Evolutionary conservation across 2,888 invertebrate species (phyloP).

Genomic region (Physocephala rufipes): DNA sequence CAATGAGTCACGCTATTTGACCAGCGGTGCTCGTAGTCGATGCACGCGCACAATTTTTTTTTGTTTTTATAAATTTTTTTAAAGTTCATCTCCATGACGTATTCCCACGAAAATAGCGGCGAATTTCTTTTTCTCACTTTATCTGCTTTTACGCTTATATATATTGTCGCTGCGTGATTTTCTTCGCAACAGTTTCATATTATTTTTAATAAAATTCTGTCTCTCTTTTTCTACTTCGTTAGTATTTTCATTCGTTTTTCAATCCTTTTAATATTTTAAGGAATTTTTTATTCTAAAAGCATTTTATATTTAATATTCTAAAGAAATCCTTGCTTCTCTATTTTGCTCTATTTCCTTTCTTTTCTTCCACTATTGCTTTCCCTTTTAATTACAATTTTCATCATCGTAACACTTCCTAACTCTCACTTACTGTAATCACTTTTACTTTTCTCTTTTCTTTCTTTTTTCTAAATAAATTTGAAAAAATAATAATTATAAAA

Average conservation of each 20-base stretch:
- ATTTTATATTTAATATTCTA: too few relatives aligned
- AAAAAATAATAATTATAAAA: not conserved
- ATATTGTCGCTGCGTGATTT: too few relatives aligned
- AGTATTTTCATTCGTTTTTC: too few relatives aligned
- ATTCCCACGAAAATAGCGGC: too few relatives aligned
- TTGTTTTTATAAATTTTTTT: not conserved
- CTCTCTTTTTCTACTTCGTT: constrained; percentile 15
- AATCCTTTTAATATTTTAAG: too few relatives aligned
- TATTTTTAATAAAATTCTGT: not conserved
- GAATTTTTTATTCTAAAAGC: too few relatives aligned
- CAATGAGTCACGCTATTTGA: too few relatives aligned
- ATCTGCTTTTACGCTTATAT: too few relatives aligned
- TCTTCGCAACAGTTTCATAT: not conserved
- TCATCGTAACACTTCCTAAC: constrained; percentile 19
- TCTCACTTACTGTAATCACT: constrained; percentile 17
- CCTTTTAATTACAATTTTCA: constrained; percentile 22
- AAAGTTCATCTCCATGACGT: not conserved
- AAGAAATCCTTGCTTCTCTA: constrained; percentile 6
- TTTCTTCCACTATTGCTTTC: constrained; percentile 10
- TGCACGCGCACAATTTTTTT: not conserved
- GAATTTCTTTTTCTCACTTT: too few relatives aligned
- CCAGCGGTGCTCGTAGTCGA: not conserved
- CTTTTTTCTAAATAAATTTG: not conserved
- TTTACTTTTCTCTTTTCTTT: constrained; percentile 9
- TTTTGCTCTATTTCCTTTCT: not conserved